A percentile compares a stretch with the other conserved stretches of the same genome.
These are phyloP conservation scores for Eupithecia pulchellata DNA, from an alignment of 2,888 invertebrate species.

Conservation along the genomic window DNA sequence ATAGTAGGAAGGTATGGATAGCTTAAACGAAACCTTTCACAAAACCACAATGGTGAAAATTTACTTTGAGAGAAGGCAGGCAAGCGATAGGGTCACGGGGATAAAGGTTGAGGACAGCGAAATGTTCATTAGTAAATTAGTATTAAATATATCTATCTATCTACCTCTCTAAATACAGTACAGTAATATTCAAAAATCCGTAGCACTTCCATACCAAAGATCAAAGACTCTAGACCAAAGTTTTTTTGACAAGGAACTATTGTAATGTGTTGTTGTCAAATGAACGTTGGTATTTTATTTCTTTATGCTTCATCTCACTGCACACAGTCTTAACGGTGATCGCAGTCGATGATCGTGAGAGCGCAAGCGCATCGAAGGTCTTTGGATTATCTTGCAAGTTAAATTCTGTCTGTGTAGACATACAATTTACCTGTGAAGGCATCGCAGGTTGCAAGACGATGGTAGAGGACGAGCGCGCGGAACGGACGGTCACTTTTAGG, in stretches of 20 bases:
- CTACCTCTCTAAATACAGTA: not conserved
- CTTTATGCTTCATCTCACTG: too few species aligned
- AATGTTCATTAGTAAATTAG: not conserved
- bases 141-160: not conserved
- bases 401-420: not conserved
- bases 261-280: too few species aligned
- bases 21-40: conserved; percentile 8
- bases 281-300: too few species aligned
- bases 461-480: not conserved
- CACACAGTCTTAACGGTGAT: too few species aligned
- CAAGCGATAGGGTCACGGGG: not conserved
- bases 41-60: conserved; percentile 16
- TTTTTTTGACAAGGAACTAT: too few species aligned
- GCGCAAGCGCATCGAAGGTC: too few species aligned
- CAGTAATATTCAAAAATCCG: not conserved
- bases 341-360: not conserved
- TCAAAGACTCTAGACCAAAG: too few species aligned
- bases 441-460: not conserved
- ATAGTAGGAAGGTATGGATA: not conserved
- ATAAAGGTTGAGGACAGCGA: not conserved
- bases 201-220: too few species aligned
- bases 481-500: not conserved
- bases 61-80: not conserved
- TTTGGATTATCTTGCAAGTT: not conserved
- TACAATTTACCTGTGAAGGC: not conserved